phyloP scores from a whole-genome alignment of 1,140 invertebrate species.

The Drosophila mayri region DNA sequence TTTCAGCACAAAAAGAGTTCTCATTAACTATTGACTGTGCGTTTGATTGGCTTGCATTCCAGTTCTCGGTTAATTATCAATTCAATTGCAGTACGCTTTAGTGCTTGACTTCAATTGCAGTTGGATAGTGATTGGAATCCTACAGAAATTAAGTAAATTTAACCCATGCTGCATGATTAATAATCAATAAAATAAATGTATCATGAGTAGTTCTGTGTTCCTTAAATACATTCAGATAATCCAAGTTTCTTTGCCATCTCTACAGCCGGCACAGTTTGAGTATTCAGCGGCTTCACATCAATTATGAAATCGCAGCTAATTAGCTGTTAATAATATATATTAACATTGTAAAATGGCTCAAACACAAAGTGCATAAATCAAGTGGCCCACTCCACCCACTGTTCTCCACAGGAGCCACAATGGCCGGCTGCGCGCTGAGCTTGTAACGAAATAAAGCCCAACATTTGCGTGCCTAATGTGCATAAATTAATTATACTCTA shows the following conservation, averaged over 20 bases:
- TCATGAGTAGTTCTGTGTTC: neutral
- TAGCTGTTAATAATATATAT: slow-evolving; percentile 82
- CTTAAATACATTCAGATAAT: neutral
- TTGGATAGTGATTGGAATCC: neutral
- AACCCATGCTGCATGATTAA: neutral
- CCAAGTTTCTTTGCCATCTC: neutral
- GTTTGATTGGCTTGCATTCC: slow-evolving; percentile 33
- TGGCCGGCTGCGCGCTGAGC: slow-evolving; percentile 19
- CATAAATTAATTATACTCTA: slow-evolving; percentile 73
- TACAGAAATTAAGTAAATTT: neutral
- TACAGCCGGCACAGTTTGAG: neutral
- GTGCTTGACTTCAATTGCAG: slow-evolving; percentile 3
- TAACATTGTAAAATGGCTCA: slow-evolving; percentile 69
- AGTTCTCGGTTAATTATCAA: slow-evolving; percentile 40
- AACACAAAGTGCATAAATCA: slow-evolving; percentile 78
- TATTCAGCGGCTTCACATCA: slow-evolving; percentile 30
- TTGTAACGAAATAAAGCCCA: slow-evolving; percentile 52
- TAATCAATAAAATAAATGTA: neutral
- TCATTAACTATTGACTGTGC: slow-evolving; percentile 48
- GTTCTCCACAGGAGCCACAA: slow-evolving; percentile 35
- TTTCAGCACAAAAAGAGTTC: slow-evolving; percentile 38
- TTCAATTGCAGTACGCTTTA: slow-evolving; percentile 25
- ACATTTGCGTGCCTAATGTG: slow-evolving; percentile 74
- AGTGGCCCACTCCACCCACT: slow-evolving; percentile 9
- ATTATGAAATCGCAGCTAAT: slow-evolving; percentile 72